phyloP scores from a whole-genome alignment of 37 sponge, comb jelly and placozoan genomes.

The Agelas oroides region DNA sequence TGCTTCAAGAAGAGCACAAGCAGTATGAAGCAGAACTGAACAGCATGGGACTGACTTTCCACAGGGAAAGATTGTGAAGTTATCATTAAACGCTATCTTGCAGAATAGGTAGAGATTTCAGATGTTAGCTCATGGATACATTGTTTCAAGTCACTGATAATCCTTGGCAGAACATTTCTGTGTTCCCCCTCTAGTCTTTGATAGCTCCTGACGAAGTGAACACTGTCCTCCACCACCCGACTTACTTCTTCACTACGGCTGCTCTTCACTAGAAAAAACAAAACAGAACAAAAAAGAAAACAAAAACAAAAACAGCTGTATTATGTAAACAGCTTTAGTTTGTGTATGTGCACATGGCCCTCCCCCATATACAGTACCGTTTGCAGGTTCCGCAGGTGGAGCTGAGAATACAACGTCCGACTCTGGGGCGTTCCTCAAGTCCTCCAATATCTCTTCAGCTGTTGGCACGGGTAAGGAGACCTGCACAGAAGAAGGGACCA shows the following conservation, averaged over 20 bases:
- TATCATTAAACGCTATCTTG: background rate
- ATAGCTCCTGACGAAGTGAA: slow-evolving; percentile 3
- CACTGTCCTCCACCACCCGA: slow-evolving; percentile 1
- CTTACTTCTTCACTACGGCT: background rate
- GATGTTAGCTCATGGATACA: slow-evolving; percentile 18
- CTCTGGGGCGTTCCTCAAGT: slow-evolving; percentile 33
- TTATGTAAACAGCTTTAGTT: too few relatives aligned
- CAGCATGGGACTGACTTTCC: slow-evolving; percentile 55
- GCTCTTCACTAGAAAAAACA: too few relatives aligned
- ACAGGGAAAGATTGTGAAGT: slow-evolving; percentile 59
- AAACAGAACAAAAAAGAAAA: too few relatives aligned
- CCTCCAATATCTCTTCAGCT: slow-evolving; percentile 42
- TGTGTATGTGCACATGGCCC: too few relatives aligned
- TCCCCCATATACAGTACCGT: too few relatives aligned
- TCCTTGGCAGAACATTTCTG: slow-evolving; percentile 7
- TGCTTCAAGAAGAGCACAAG: slow-evolving; percentile 43
- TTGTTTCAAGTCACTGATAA: background rate
- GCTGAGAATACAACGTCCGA: slow-evolving; percentile 46
- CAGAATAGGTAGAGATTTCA: background rate
- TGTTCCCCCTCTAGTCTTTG: background rate
- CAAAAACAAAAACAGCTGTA: too few relatives aligned
- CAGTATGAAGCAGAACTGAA: slow-evolving; percentile 55
- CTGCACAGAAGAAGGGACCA: too few relatives aligned
- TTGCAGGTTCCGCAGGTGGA: background rate
- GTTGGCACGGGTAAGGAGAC: background rate